Evolutionary conservation across 92 coral and sea anemone genomes (phyloP).

Genomic region (Epizoanthus stellaris): DNA sequence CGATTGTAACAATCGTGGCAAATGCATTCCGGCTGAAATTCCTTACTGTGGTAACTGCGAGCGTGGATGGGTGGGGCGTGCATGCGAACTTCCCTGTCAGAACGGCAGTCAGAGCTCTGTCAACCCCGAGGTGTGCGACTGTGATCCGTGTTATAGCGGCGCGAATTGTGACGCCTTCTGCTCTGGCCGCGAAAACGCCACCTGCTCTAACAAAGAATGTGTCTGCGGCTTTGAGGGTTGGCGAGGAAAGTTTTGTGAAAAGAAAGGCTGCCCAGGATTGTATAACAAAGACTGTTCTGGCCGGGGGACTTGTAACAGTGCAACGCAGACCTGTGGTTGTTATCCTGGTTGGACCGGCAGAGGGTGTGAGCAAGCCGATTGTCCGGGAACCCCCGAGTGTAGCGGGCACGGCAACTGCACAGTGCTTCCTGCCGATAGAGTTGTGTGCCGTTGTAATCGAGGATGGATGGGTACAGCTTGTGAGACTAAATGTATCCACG

Average conservation of each 20-base stretch:
- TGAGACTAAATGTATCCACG: constrained; percentile 60
- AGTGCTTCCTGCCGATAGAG: constrained; percentile 33
- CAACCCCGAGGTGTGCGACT: constrained; percentile 61
- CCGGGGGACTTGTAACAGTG: constrained; percentile 76
- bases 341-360: constrained; percentile 63
- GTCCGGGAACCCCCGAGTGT: constrained; percentile 75
- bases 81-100: constrained; percentile 61
- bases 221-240: constrained; percentile 76
- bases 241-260: constrained; percentile 71
- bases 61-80: constrained; percentile 69
- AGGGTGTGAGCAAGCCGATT: constrained; percentile 63
- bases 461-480: constrained; percentile 73
- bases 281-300: constrained; percentile 70
- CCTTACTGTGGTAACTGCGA: constrained; percentile 66
- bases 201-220: constrained; percentile 58
- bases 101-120: constrained; percentile 54
- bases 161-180: constrained; percentile 62
- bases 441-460: constrained; percentile 30
- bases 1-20: constrained; percentile 63
- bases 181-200: constrained; percentile 66
- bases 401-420: constrained; percentile 59
- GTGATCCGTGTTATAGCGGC: constrained; percentile 64
- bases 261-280: constrained; percentile 71
- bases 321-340: constrained; percentile 61
- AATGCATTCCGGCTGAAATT: constrained; percentile 48